Percentiles rank a stretch among this genome's conserved stretches.
Evolutionary conservation across 2,797 vertebrate genomes (phyloP).

Genomic region (Benthosema pterotum): DNA sequence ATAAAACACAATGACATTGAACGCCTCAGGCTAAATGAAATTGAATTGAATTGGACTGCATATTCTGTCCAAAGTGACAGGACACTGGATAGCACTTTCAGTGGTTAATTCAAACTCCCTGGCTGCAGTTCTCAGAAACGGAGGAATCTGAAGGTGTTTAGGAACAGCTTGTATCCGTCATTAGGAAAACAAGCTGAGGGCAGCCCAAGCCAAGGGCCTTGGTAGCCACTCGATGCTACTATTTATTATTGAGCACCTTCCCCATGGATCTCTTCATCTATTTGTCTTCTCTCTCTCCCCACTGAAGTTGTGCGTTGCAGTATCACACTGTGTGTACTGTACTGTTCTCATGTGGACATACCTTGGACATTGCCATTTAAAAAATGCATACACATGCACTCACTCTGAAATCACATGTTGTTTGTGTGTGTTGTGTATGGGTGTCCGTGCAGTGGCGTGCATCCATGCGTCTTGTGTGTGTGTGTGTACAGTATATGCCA

Average conservation of each 20-base stretch:
- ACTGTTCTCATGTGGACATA: neutral
- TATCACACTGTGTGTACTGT: neutral
- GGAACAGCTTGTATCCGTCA: conserved; percentile 57
- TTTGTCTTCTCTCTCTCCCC: conserved; percentile 48
- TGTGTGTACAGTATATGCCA: conserved; percentile 19
- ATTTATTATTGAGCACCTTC: conserved; percentile 60
- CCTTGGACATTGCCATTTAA: no score
- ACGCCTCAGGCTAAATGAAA: no score
- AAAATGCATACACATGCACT: conserved; percentile 2
- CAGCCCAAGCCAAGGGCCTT: conserved; percentile 37
- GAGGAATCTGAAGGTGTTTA: conserved; percentile 32
- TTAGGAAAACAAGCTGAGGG: conserved; percentile 52
- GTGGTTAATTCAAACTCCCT: conserved; percentile 7
- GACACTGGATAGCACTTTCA: no score
- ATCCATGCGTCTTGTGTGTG: neutral
- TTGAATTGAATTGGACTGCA: no score
- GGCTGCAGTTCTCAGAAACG: conserved; percentile 29
- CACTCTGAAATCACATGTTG: neutral
- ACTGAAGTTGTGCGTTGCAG: conserved; percentile 28
- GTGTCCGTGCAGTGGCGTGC: neutral
- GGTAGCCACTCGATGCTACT: conserved; percentile 64
- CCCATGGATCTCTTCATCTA: conserved; percentile 40
- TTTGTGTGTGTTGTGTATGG: conserved; percentile 6
- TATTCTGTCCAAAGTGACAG: no score
- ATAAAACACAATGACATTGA: no score